These are phyloP conservation scores for Gymnocypris eckloni DNA, from an alignment of 2,797 vertebrate genomes.

Conservation along the genomic window DNA sequence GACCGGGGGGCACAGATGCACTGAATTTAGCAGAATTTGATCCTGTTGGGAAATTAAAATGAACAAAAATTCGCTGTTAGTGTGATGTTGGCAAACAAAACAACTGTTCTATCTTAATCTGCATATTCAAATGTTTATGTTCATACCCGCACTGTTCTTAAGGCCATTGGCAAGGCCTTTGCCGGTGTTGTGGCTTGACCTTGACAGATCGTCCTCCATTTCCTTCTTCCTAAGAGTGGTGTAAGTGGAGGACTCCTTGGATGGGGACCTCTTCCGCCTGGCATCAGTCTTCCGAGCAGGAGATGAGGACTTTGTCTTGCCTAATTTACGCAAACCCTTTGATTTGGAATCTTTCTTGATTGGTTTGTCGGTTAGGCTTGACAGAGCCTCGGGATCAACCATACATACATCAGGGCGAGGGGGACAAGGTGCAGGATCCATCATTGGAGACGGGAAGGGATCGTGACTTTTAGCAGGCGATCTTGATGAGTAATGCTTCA, in stretches of 20 bases:
- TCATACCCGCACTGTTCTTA: slow-evolving; percentile 84
- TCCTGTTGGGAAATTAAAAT: slow-evolving; percentile 48
- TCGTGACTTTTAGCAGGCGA: slow-evolving; percentile 79
- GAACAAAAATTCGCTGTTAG: neutral
- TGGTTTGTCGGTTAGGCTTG: slow-evolving; percentile 78
- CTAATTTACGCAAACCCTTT: slow-evolving; percentile 84
- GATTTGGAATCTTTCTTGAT: slow-evolving; percentile 91
- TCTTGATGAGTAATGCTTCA: slow-evolving; percentile 76
- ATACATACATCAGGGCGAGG: slow-evolving; percentile 97
- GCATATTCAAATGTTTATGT: slow-evolving; percentile 3
- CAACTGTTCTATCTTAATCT: neutral
- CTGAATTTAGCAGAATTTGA: slow-evolving; percentile 81
- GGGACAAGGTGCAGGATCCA: slow-evolving; percentile 87
- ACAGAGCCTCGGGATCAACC: slow-evolving; percentile 92
- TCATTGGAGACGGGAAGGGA: slow-evolving; percentile 85
- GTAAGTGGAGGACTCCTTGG: slow-evolving; percentile 78
- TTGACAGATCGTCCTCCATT: slow-evolving; percentile 87
- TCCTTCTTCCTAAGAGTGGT: slow-evolving; percentile 85
- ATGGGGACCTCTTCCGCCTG: slow-evolving; percentile 87
- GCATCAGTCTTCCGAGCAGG: slow-evolving; percentile 81
- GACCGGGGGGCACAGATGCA: slow-evolving; percentile 76
- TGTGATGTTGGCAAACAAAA: slow-evolving; percentile 10
- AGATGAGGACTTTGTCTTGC: slow-evolving; percentile 89
- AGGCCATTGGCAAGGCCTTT: slow-evolving; percentile 85
- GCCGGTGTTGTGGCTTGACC: slow-evolving; percentile 83